A percentile compares a stretch with the other conserved stretches of the same genome.
Evolutionary conservation across 2,113 vertebrate species (phyloP).

Genomic region (Antigone vipio): DNA sequence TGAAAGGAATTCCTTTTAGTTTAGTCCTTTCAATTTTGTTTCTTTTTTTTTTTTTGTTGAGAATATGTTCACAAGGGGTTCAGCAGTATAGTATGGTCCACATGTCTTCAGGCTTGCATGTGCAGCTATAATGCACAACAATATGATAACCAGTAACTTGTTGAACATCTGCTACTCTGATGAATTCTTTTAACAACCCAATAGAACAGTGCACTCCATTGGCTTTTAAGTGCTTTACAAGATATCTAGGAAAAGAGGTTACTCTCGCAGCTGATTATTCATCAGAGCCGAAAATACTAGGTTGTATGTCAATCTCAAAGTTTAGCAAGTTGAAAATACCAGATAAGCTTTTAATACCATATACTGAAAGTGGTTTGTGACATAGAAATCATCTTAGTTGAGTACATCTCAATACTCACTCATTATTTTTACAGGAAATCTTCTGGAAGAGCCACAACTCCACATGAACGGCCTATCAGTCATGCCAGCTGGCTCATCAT

Average conservation of each 20-base stretch:
- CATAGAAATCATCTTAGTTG: neutral
- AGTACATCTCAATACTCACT: neutral
- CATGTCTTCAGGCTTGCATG: neutral
- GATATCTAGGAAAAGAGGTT: neutral
- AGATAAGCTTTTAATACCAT: neutral
- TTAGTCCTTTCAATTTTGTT: neutral
- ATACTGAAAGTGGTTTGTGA: neutral
- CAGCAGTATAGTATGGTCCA: neutral
- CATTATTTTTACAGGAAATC: conserved; percentile 23
- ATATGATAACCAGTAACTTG: neutral
- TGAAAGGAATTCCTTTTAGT: neutral
- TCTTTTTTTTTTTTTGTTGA: neutral
- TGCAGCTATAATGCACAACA: neutral
- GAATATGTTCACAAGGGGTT: neutral
- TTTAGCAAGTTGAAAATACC: conserved; percentile 22
- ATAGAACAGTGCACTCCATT: neutral
- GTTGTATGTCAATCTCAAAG: neutral
- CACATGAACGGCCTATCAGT: neutral
- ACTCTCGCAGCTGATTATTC: neutral
- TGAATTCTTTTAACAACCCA: neutral
- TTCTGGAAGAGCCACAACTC: conserved; percentile 9
- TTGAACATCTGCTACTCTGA: neutral
- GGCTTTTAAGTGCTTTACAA: neutral
- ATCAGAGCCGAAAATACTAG: neutral
- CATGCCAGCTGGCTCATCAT: neutral